Evolutionary conservation across 2,113 vertebrate genomes (phyloP).

Genomic region (Grammomys surdaster): DNA sequence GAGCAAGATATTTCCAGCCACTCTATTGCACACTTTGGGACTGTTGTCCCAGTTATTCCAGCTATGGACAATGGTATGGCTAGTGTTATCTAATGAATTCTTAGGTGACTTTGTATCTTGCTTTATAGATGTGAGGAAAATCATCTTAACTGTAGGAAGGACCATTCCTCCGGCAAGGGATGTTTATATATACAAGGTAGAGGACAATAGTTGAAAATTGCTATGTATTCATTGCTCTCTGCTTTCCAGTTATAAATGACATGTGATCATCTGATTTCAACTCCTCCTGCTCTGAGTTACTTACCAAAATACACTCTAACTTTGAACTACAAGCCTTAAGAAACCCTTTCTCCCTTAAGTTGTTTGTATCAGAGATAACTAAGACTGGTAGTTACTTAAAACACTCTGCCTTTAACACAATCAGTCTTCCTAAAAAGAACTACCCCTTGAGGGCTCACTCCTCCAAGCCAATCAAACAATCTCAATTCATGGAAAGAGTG

Average conservation of each 20-base stretch:
- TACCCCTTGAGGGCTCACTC: background rate
- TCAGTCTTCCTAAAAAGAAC: rapidly evolving
- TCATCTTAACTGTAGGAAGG: background rate
- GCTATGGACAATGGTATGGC: background rate
- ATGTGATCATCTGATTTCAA: background rate
- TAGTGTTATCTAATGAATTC: background rate
- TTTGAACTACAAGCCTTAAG: too few relatives aligned
- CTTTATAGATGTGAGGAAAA: background rate
- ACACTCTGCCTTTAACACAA: background rate
- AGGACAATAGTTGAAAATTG: background rate
- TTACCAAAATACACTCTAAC: too few relatives aligned
- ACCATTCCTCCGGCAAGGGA: background rate
- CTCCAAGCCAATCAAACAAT: background rate
- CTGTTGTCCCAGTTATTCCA: background rate
- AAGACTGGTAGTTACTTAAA: background rate
- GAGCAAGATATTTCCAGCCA: background rate
- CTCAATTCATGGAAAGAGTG: background rate
- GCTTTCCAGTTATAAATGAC: background rate
- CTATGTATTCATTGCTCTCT: background rate
- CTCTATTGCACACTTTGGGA: rapidly evolving
- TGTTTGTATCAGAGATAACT: background rate
- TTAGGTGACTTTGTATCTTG: background rate
- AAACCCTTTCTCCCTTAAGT: too few relatives aligned
- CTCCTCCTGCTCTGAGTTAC: too few relatives aligned
- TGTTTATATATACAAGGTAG: background rate